Percentiles rank a stretch among this genome's conserved stretches.
phyloP scores from a whole-genome alignment of 2,888 invertebrate genomes.

The Drosophila helvetica region DNA sequence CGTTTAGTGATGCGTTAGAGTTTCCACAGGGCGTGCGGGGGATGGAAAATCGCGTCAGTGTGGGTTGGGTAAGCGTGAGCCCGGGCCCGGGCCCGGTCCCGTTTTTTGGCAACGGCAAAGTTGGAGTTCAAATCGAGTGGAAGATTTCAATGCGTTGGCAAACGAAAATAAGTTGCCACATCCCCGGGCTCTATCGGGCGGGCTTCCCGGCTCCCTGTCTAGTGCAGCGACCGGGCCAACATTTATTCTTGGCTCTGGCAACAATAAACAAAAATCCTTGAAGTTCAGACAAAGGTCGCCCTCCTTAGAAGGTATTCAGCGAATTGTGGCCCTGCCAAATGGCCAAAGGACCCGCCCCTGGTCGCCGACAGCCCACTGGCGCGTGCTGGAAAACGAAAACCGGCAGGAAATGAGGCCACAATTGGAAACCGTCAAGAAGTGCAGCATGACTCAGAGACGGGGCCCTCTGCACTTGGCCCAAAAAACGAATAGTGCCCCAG shows the following conservation, averaged over 20 bases:
- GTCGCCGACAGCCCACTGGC: conserved; percentile 17
- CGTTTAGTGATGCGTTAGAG: conserved; percentile 73
- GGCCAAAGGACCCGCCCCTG: conserved; percentile 8
- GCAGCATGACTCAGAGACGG: conserved; percentile 14
- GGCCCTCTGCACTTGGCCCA: conserved; percentile 19
- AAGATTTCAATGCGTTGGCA: conserved; percentile 69
- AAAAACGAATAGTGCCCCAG: conserved; percentile 21
- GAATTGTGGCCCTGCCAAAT: conserved; percentile 46
- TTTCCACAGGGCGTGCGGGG: conserved; percentile 27
- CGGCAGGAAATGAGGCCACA: conserved; percentile 28
- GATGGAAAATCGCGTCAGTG: conserved; percentile 23
- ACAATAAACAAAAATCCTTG: conserved; percentile 64
- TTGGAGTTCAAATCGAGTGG: conserved; percentile 69
- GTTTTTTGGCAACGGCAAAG: conserved; percentile 57
- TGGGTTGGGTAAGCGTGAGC: conserved; percentile 1
- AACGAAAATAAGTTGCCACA: conserved; percentile 55
- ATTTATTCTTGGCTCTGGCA: conserved; percentile 60
- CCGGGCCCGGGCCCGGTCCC: neutral
- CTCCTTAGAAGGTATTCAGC: conserved; percentile 44
- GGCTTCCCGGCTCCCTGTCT: conserved; percentile 12
- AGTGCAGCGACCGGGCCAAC: conserved; percentile 4
- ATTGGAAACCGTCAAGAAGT: conserved; percentile 35
- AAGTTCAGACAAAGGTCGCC: conserved; percentile 67
- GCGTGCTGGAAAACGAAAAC: conserved; percentile 34
- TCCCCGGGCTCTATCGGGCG: conserved; percentile 14